These are phyloP conservation scores for Mus musculus DNA, from an alignment of 2,113 vertebrate species.

Conservation along the genomic window GRCm39 chr2:36127001-36127500, in stretches of 20 bases:
- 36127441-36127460: background rate
- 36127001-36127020: background rate
- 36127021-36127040: background rate
- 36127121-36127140: background rate
- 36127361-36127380: background rate
- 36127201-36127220: constrained; percentile 84
- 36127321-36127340: constrained; percentile 95
- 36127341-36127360: constrained; percentile 6
- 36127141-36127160: background rate
- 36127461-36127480: background rate
- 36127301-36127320: constrained; percentile 91
- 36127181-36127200: background rate
- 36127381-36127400: background rate
- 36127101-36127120: background rate
- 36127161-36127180: too few species aligned
- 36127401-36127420: background rate
- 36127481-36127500: background rate
- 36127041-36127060: background rate
- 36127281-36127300: constrained; percentile 95
- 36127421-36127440: background rate
- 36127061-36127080: background rate
- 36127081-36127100: background rate
- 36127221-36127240: constrained; percentile 97
- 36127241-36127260: constrained; percentile 94
- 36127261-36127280: constrained; percentile 88